A percentile compares a stretch with the other conserved stretches of the same genome.
Conservation (phyloP, 2,797 vertebrate species). For the Fringilla coelebs region DNA sequence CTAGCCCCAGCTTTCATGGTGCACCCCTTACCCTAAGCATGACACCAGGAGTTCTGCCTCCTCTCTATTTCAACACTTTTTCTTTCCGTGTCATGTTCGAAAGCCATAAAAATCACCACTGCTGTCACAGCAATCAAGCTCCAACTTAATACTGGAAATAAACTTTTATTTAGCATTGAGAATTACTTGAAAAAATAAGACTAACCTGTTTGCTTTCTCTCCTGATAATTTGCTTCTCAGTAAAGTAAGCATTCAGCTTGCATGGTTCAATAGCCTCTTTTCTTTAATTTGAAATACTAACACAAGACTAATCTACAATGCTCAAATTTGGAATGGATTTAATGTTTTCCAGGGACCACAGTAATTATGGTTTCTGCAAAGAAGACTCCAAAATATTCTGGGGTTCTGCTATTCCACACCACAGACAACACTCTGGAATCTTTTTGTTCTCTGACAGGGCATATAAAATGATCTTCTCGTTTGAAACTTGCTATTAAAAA, state of each 20-base stretch:
- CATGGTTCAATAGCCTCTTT: neutral
- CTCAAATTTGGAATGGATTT: neutral
- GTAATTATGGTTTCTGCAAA: neutral
- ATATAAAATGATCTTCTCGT: neutral
- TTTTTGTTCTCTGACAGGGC: neutral
- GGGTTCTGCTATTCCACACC: neutral
- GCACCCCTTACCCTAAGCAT: neutral
- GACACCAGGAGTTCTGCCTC: neutral
- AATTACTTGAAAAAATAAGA: neutral
- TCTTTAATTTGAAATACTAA: neutral
- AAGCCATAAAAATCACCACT: neutral
- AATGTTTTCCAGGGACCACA: neutral
- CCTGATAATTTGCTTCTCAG: neutral
- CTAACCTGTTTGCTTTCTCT: neutral
- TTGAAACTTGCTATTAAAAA: neutral
- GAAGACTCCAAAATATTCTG: neutral
- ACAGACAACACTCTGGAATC: neutral
- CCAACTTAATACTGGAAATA: neutral
- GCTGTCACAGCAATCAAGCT: neutral
- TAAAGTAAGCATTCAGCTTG: neutral
- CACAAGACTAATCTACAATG: neutral
- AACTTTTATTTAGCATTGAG: neutral
- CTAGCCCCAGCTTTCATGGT: neutral
- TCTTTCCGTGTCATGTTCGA: neutral
- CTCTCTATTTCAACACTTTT: neutral